Conservation (phyloP, 2,888 invertebrate genomes). For the Strigamia crassipes region DNA sequence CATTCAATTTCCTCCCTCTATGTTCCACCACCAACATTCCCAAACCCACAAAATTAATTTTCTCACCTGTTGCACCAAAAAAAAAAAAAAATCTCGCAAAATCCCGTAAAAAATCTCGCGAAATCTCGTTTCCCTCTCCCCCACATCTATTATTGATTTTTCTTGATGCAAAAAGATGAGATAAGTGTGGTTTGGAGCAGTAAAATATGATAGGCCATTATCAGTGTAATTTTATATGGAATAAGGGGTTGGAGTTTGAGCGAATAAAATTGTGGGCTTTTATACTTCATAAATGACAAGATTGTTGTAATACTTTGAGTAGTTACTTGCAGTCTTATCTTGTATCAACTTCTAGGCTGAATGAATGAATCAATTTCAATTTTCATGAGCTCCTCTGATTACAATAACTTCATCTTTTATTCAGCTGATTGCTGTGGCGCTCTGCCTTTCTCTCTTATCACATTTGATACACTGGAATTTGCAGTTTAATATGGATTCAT, state of each 20-base stretch:
- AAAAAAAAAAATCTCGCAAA: not conserved
- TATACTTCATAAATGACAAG: not conserved
- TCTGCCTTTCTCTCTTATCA: not conserved
- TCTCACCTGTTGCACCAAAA: not conserved
- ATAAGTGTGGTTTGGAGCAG: too few species aligned
- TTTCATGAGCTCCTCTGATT: not conserved
- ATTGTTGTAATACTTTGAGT: not conserved
- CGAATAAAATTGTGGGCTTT: not conserved
- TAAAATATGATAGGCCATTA: too few species aligned
- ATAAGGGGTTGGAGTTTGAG: not conserved
- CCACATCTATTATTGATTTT: not conserved
- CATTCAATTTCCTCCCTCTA: not conserved
- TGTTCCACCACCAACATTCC: too few species aligned
- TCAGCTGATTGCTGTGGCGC: not conserved
- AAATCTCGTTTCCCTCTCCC: too few species aligned
- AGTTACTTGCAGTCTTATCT: not conserved
- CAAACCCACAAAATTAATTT: not conserved
- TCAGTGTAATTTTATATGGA: too few species aligned
- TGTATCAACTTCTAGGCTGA: not conserved
- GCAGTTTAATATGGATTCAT: not conserved
- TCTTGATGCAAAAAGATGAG: not conserved
- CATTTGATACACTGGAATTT: not conserved
- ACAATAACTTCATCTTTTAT: not conserved
- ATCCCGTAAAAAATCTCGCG: too few species aligned
- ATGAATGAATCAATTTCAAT: not conserved